Evolutionary conservation across 2,888 invertebrate genomes (phyloP).

Genomic region (Hirtodrosophila histrioides): DNA sequence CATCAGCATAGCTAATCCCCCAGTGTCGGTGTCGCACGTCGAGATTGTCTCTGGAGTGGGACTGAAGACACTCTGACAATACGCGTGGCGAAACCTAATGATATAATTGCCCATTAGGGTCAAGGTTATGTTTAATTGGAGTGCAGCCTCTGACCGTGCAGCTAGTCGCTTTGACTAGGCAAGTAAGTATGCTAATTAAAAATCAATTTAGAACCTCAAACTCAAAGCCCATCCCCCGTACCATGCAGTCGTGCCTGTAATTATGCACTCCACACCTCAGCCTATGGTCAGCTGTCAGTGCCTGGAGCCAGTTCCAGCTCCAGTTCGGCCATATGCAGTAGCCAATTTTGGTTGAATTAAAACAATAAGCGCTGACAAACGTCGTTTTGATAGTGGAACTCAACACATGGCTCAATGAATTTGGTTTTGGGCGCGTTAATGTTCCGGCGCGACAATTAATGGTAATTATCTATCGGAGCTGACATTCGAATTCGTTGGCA

Average conservation of each 20-base stretch:
- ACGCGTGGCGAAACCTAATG: slow-evolving; percentile 50
- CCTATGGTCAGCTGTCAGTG: slow-evolving; percentile 44
- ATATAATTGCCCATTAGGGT: slow-evolving; percentile 71
- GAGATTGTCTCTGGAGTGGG: slow-evolving; percentile 54
- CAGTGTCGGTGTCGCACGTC: slow-evolving; percentile 48
- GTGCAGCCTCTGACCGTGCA: slow-evolving; percentile 31
- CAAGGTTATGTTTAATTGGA: slow-evolving; percentile 68
- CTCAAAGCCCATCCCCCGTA: slow-evolving; percentile 13
- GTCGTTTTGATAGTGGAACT: slow-evolving; percentile 46
- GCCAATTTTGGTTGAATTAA: slow-evolving; percentile 53
- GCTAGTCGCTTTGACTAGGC: slow-evolving; percentile 34
- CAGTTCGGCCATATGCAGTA: slow-evolving; percentile 43
- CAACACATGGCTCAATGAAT: slow-evolving; percentile 66
- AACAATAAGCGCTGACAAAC: slow-evolving; percentile 74
- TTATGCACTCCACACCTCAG: slow-evolving; percentile 53
- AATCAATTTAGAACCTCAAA: slow-evolving; percentile 72
- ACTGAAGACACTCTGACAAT: slow-evolving; percentile 17
- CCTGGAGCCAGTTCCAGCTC: slow-evolving; percentile 20
- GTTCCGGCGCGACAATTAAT: slow-evolving; percentile 68
- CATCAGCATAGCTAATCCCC: slow-evolving; percentile 66
- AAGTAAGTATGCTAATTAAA: slow-evolving; percentile 70
- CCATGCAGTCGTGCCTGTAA: slow-evolving; percentile 7
- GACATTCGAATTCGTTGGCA: slow-evolving; percentile 47
- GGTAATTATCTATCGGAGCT: slow-evolving; percentile 65
- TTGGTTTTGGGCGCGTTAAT: slow-evolving; percentile 51